Evolutionary conservation across 2,797 vertebrate genomes (phyloP).

Genomic region (Karalla daura): DNA sequence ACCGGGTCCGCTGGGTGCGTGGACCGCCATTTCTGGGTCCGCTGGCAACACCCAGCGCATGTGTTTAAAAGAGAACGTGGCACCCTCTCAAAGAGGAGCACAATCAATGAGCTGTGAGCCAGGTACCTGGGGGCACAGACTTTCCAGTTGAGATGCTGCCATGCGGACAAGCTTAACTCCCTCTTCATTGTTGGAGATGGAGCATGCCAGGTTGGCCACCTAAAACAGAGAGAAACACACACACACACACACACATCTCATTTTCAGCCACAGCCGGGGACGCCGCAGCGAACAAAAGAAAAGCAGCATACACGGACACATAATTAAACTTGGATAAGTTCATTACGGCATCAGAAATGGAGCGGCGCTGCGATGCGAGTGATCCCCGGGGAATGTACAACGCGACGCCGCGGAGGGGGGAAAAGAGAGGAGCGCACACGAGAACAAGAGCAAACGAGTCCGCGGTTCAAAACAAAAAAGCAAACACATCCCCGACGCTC

Average conservation of each 20-base stretch:
- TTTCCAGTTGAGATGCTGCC: constrained; percentile 97
- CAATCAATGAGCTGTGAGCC: constrained; percentile 30
- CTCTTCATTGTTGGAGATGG: constrained; percentile 99
- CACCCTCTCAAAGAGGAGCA: constrained; percentile 11
- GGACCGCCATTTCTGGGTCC: background rate
- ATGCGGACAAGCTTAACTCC: constrained; percentile 98
- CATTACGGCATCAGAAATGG: constrained; percentile 58
- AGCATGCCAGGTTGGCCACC: constrained; percentile 99
- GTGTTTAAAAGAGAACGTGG: background rate
- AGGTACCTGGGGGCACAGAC: constrained; percentile 95
- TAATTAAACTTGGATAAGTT: constrained; percentile 57
- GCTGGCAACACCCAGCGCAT: background rate
- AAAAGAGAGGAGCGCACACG: constrained; percentile 11
- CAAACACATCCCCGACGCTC: constrained; percentile 74
- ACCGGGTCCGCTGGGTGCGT: background rate
- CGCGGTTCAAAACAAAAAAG: constrained; percentile 58
- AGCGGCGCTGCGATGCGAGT: constrained; percentile 54
- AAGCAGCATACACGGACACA: constrained; percentile 35
- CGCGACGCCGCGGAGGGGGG: constrained; percentile 35
- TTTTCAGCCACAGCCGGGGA: constrained; percentile 23
- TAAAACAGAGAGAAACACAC: no score
- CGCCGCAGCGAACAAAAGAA: constrained; percentile 26
- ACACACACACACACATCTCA: constrained; percentile 27
- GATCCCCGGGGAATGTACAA: constrained; percentile 61
- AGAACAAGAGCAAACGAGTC: constrained; percentile 60